Base-by-base conservation (phyloP, 2,797 vertebrate species). In the Pelochelys cantorii region DNA sequence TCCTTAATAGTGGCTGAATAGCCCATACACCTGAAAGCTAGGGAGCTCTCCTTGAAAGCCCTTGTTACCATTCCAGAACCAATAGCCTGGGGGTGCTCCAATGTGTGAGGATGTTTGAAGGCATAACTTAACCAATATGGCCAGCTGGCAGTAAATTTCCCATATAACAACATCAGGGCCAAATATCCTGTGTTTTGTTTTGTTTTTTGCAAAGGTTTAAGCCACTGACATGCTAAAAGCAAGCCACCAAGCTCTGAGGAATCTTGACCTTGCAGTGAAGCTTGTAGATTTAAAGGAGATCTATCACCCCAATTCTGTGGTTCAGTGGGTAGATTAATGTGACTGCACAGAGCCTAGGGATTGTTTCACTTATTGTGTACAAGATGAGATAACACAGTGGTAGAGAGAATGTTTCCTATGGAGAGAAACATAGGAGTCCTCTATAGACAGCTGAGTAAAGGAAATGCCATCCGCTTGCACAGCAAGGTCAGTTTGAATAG, bases 401-500 rank as follows among this genome's bases (percentile, higher is more conserved):
- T 27, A 57, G 18, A 80, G 17, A 7, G 57, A 56, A 53, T 65
- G 55, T 83, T 60, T 79, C 59, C 68, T 0, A 0, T 11, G 2
- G 83, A 29, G 42, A 90, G 87, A 89, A 85, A 84, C 57, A 68
- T 60, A 25, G 0, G 0, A 22, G 17, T 78, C n/a, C 48, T 79
- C 7, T 77, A 42, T 42, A 80, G 29, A 23, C 79, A 75, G 4
- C 65, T 83, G 93, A 84, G 82, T 29, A 34, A 88, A 80, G 87
- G 62, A 94, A 86, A 82, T 85, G 42, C 37, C 1, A 1, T 83
- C 60, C 81, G 48, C 80, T 88, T 0, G 0, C 4, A 0, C 86
- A 86, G 84, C 75, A 81, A 71, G 88, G 14, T 34, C 81, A 91
- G 59, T 90, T 93, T 90, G 60, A n/a, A 71, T 57, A 88, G 75